A percentile compares a stretch with the other conserved stretches of the same genome.
These are phyloP conservation scores for Amphilophus citrinellus DNA, from an alignment of 2,113 vertebrate genomes.

Conservation along the genomic window DNA sequence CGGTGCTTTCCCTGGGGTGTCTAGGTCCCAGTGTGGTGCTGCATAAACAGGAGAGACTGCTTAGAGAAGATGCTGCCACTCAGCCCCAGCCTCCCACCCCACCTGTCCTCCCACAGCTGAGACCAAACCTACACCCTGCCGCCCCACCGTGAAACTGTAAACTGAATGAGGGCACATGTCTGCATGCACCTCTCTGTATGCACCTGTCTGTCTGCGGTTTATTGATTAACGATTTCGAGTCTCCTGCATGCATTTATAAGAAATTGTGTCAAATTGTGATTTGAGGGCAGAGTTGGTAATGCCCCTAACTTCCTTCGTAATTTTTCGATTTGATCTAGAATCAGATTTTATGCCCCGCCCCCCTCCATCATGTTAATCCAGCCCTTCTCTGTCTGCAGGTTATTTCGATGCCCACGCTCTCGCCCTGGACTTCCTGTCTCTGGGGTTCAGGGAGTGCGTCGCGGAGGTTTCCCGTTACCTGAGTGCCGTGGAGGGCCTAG, in stretches of 20 bases:
- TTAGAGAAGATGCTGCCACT: neutral
- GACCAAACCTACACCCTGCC: neutral
- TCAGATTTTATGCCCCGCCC: neutral
- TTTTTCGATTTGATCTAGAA: neutral
- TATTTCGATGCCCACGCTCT: conserved; percentile 90
- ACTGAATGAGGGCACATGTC: neutral
- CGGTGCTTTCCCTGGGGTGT: too few species aligned
- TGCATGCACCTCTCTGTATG: too few species aligned
- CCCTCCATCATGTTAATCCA: neutral
- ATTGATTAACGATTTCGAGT: too few species aligned
- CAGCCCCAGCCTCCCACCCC: neutral
- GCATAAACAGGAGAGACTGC: neutral
- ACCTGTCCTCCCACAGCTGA: neutral
- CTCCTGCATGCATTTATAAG: neutral
- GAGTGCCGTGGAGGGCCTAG: conserved; percentile 89
- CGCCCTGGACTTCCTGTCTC: conserved; percentile 98
- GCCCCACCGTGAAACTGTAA: too few species aligned
- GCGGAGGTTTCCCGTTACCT: conserved; percentile 92
- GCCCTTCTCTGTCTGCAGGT: conserved; percentile 73
- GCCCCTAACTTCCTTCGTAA: neutral
- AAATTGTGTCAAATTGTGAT: neutral
- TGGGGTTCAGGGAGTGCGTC: conserved; percentile 94
- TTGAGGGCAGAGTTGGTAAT: neutral
- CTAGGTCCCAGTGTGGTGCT: neutral
- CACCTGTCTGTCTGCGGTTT: too few species aligned